Evolutionary conservation across 2,113 vertebrate genomes (phyloP), one percentile per base, ranked within the genome.

Genomic region (Gracilinanus agilis): DNA sequence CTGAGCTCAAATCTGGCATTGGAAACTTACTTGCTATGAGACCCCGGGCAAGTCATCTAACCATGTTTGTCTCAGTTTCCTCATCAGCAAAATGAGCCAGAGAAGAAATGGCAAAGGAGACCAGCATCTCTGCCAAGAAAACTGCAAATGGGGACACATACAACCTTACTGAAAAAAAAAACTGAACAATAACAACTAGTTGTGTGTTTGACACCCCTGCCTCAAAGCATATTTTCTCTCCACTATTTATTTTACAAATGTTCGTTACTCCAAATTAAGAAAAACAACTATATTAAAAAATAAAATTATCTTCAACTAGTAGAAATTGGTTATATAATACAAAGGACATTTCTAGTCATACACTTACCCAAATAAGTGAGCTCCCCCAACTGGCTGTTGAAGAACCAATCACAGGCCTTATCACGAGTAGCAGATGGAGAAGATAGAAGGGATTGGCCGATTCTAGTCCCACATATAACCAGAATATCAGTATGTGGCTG

Each of bases 281-380:
- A 83, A 83, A 83, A 16, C 61, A 67, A 67, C 21, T 21, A 75
- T 75, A 9, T n/a, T 40, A 83, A 83, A 19, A 83, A 83, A 19
- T 83, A 16, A 83, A 83, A 90, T 49, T 4, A 53, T 25, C 29
- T 3, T 90, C 89, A 90, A 53, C 27, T 44, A 89, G 13, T 49
- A 49, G 88, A 49, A 89, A 11, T 13, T 2, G 27, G 24, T 49
- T 23, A 9, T 25, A 29, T 27, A 29, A 83, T 40, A 16, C 67
- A 83, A 16, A 21, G n/a, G 4, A 40, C 6, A 21, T 40, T 40
- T 34, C 3, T 55, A 34, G 0, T 34, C 61, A 16, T 67, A n/a
- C 16, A 97, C 98, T 98, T 98, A 98, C 98, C 98, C 93, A 99
- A 75, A 24, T 99, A 99, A 34, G 96, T 98, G 88, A 99, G 54